Evolutionary conservation across 2,113 vertebrate species (phyloP), one percentile per base, ranked within the genome.

Genomic region (Cinclus mexicanus): DNA sequence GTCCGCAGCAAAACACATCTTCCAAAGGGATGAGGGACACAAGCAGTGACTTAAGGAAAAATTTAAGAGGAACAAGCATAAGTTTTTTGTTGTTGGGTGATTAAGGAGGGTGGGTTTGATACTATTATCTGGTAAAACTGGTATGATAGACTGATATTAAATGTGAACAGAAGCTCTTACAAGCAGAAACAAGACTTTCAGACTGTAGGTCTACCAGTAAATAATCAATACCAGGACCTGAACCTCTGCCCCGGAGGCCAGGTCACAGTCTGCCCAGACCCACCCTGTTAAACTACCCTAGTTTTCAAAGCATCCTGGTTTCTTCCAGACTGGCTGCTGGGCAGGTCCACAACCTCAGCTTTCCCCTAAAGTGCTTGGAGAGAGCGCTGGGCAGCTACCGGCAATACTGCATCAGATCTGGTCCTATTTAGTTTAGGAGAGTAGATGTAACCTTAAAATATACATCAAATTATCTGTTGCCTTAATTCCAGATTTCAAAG

Each of bases 401-500:
- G 15, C 47, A 67, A 14, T 31, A 47, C 20, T 52, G 64, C 74
- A 68, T n/a, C 42, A 23, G 29, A 18, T 93, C 55, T 95, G 83
- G 35, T 87, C 56, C 52, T 71, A 13, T 55, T 95, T 84, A 87
- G 37, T 50, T 92, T 41, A n/a, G 72, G 56, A 67, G 83, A 19
- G 50, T 71, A 50, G 60, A 68, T 18, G 26, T 13, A 71, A 33
- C 68, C 60, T 93, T 85, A 60, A 93, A 90, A 70, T 81, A 78
- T 52, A 81, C 76, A 68, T 86, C 63, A 74, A 94, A 59, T 95
- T 47, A 86, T 96, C 82, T 95, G 90, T 90, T 93, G 79, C 85
- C 93, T 86, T 93, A 96, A 95, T 91, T 91, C 93, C 86, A 77
- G 83, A 83, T 94, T 97, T 96, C 82, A 94, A 88, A 96, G 90